Percentiles rank a stretch among this genome's conserved stretches.
These are phyloP conservation scores for Aspidiotus destructor DNA, from an alignment of 2,888 invertebrate genomes.

Conservation along the genomic window DNA sequence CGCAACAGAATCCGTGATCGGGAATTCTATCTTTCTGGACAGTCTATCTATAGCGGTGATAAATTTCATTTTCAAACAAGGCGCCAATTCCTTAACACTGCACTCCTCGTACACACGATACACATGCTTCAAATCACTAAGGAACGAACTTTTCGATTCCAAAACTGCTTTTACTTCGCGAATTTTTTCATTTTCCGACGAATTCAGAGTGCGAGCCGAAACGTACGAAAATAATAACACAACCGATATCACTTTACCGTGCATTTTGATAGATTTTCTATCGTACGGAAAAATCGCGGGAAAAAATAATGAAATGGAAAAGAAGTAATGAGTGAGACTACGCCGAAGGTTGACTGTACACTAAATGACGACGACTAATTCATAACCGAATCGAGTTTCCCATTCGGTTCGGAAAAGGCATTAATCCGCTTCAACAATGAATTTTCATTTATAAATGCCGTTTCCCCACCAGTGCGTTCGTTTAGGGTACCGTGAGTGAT, in stretches of 20 bases:
- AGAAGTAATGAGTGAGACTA: background rate
- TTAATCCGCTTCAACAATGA: constrained; percentile 19
- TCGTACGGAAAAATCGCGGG: background rate
- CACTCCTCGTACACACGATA: constrained; percentile 59
- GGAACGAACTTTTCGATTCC: constrained; percentile 13
- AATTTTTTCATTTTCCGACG: constrained; percentile 1
- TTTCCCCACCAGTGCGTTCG: constrained; percentile 18
- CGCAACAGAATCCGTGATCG: constrained; percentile 63
- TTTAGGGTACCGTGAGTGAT: background rate
- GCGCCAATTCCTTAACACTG: constrained; percentile 51
- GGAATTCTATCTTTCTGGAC: constrained; percentile 46
- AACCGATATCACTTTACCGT: constrained; percentile 24
- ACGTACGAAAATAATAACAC: constrained; percentile 3
- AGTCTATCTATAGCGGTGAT: constrained; percentile 66
- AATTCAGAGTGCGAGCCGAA: constrained; percentile 5
- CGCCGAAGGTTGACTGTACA: background rate
- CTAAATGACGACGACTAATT: background rate
- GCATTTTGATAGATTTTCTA: constrained; percentile 13
- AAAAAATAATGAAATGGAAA: background rate
- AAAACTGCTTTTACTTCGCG: constrained; percentile 10
- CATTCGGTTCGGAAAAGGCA: constrained; percentile 6
- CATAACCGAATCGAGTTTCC: constrained; percentile 7
- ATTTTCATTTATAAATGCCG: constrained; percentile 30
- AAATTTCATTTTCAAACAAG: constrained; percentile 69
- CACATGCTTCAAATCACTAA: constrained; percentile 28